A percentile compares a stretch with the other conserved stretches of the same genome.
phyloP scores from a whole-genome alignment of 2,888 invertebrate species.

The Eupithecia pulchellata region DNA sequence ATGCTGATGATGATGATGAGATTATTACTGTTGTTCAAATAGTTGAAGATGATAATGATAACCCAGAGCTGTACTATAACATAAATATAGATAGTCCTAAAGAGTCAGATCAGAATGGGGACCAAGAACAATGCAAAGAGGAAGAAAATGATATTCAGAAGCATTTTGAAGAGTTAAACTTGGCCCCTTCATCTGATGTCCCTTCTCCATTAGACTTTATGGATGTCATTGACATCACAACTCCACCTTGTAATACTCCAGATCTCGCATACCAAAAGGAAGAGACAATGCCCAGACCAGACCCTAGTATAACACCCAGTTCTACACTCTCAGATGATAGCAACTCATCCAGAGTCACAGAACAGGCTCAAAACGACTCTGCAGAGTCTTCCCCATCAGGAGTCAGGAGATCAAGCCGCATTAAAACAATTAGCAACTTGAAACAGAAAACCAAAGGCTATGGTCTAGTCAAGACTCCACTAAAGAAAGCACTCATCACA shows the following conservation, averaged over 20 bases:
- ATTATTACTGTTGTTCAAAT: slow-evolving; percentile 82
- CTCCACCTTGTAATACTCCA: slow-evolving; percentile 62
- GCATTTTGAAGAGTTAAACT: slow-evolving; percentile 74
- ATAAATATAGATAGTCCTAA: slow-evolving; percentile 73
- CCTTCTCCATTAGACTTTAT: slow-evolving; percentile 63
- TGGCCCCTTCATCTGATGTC: slow-evolving; percentile 54
- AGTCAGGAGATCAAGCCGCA: slow-evolving; percentile 90
- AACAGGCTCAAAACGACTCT: slow-evolving; percentile 76
- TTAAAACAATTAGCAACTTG: slow-evolving; percentile 89
- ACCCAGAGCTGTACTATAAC: slow-evolving; percentile 73
- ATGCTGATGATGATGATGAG: slow-evolving; percentile 76
- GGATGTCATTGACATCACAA: slow-evolving; percentile 56
- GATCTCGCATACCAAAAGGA: slow-evolving; percentile 63
- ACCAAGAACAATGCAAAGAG: slow-evolving; percentile 28
- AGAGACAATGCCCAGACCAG: slow-evolving; percentile 67
- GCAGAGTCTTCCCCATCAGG: slow-evolving; percentile 81
- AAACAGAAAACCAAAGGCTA: slow-evolving; percentile 88
- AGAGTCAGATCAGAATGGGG: slow-evolving; percentile 49
- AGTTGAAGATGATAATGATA: slow-evolving; percentile 73
- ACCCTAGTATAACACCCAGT: slow-evolving; percentile 78
- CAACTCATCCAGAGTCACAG: slow-evolving; percentile 73
- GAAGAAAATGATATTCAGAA: slow-evolving; percentile 69
- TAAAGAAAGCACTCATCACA: slow-evolving; percentile 79
- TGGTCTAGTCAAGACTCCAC: slow-evolving; percentile 86
- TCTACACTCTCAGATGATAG: slow-evolving; percentile 80